Evolutionary conservation across 1,140 invertebrate species (phyloP).

Genomic region (Cydia splendana): DNA sequence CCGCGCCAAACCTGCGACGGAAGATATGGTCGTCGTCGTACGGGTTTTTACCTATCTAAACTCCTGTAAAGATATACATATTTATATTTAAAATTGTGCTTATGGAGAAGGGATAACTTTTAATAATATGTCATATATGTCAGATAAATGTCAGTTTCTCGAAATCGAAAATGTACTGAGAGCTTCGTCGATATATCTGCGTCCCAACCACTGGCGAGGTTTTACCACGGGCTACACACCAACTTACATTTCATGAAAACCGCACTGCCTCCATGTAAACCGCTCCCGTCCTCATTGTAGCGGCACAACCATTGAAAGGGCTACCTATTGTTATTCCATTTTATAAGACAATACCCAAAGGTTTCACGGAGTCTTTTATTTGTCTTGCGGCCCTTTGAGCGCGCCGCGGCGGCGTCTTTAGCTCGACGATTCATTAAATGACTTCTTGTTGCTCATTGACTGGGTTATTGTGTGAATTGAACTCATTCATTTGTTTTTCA

Average conservation of each 20-base stretch:
- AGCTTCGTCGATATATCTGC: no score
- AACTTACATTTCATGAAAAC: background rate
- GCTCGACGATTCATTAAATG: slow-evolving; percentile 72
- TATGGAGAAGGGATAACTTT: no score
- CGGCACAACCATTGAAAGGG: slow-evolving; percentile 74
- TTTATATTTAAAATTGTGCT: no score
- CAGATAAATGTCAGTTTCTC: no score
- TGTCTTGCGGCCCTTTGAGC: slow-evolving; percentile 62
- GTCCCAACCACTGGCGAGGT: no score
- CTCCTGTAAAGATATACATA: no score
- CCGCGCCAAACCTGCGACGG: no score
- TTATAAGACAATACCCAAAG: slow-evolving; percentile 78
- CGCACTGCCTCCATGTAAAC: slow-evolving; percentile 52
- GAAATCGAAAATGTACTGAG: no score
- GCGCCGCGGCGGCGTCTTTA: slow-evolving; percentile 66
- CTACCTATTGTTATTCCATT: slow-evolving; percentile 79
- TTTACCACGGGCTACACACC: no score
- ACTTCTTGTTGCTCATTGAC: slow-evolving; percentile 51
- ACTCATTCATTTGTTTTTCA: slow-evolving; percentile 42
- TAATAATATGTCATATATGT: no score
- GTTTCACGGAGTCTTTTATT: slow-evolving; percentile 74
- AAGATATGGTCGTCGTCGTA: no score
- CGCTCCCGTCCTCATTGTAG: slow-evolving; percentile 64
- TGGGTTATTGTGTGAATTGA: slow-evolving; percentile 38
- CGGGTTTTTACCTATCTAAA: no score